phyloP scores from a whole-genome alignment of 92 coral and sea anemone genomes.

The Epizoanthus rinbou region DNA sequence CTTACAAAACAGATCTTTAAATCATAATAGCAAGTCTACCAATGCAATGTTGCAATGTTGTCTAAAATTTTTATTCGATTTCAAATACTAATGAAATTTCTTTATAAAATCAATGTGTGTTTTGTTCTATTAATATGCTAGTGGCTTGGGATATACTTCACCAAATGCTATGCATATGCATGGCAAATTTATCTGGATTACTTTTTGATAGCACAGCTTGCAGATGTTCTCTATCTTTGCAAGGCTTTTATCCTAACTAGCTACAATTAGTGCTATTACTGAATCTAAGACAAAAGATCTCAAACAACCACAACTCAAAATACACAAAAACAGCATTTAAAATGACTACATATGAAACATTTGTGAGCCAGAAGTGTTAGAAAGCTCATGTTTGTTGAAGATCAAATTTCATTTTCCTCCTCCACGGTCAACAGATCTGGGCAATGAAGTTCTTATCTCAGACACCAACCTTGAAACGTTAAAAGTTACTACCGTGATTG shows the following conservation, averaged over 20 bases:
- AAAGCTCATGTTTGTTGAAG: slow-evolving; percentile 1
- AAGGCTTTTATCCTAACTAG: not conserved
- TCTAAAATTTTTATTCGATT: too few relatives aligned
- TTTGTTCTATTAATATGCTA: too few relatives aligned
- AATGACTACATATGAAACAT: slow-evolving; percentile 26
- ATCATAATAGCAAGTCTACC: too few relatives aligned
- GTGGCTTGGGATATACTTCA: not conserved
- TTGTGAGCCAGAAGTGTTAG: slow-evolving; percentile 1
- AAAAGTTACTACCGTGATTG: not conserved
- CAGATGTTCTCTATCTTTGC: slow-evolving; percentile 30
- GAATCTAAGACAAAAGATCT: not conserved
- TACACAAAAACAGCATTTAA: slow-evolving; percentile 11
- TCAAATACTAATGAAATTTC: too few relatives aligned
- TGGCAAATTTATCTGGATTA: not conserved
- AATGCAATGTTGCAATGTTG: too few relatives aligned
- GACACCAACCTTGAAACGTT: slow-evolving; percentile 9
- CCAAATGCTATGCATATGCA: slow-evolving; percentile 4
- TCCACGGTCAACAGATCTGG: slow-evolving; percentile 1
- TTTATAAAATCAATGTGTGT: too few relatives aligned
- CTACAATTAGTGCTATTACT: not conserved
- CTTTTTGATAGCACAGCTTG: not conserved
- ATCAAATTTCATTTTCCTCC: slow-evolving; percentile 31
- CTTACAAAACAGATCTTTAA: too few relatives aligned
- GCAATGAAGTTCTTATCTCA: slow-evolving; percentile 13
- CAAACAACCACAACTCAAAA: not conserved